A percentile compares a stretch with the other conserved stretches of the same genome.
Evolutionary conservation across 1,140 invertebrate species (phyloP).

Genomic region (Berghia stephanieae): DNA sequence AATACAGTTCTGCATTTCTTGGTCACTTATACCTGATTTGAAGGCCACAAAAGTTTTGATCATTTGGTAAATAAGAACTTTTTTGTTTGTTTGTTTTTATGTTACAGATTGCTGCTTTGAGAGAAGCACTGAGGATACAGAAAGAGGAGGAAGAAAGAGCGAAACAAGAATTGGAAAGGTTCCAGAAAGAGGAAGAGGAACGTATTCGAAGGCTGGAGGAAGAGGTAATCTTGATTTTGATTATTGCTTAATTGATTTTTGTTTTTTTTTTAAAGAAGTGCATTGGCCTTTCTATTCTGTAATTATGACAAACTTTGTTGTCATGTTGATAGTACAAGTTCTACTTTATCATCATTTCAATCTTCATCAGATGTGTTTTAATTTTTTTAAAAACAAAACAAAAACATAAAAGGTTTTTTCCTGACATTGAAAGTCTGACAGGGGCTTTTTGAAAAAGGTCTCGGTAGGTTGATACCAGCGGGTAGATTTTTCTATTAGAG

Average conservation of each 20-base stretch:
- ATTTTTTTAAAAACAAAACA: background rate
- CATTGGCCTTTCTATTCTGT: background rate
- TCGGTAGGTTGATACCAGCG: no score
- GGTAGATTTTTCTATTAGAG: no score
- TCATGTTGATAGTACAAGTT: no score
- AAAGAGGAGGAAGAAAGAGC: conserved; percentile 85
- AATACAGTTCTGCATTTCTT: background rate
- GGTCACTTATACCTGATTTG: no score
- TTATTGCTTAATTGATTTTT: background rate
- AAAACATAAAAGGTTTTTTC: no score
- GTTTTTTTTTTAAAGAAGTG: background rate
- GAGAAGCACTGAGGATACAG: conserved; percentile 71
- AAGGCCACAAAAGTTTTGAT: background rate
- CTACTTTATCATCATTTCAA: no score
- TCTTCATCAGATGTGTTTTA: background rate
- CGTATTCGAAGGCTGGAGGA: conserved; percentile 50
- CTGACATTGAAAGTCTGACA: no score
- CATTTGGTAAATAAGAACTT: background rate
- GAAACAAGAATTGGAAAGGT: conserved; percentile 75
- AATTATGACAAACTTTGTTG: no score
- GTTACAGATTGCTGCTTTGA: conserved; percentile 47
- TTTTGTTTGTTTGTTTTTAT: background rate
- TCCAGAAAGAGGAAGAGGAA: conserved; percentile 52
- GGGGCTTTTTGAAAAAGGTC: no score
- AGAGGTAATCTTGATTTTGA: conserved; percentile 47